Base-by-base conservation (phyloP, 2,113 vertebrate genomes). In the Motacilla tschutschensis region DNA sequence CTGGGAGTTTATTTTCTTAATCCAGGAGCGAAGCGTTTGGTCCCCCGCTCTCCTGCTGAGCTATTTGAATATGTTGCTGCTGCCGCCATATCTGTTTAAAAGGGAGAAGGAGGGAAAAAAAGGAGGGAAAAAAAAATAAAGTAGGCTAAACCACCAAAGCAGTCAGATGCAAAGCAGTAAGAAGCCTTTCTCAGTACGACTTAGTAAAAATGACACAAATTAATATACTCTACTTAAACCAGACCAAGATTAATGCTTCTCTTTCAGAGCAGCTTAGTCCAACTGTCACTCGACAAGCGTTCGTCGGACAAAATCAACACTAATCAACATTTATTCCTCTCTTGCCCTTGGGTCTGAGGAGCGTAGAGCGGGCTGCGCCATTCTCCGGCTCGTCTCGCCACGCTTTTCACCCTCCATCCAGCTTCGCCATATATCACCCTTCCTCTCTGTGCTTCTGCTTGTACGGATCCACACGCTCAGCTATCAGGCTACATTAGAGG, bases 121-220 rank as follows among this genome's bases (percentile, higher is more conserved):
- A 47, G 55, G 50, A 31, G 9, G 18, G 15, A n/a, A 75, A 35
- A 74, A 71, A 82, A 91, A 84, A 82, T 77, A 90, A 94, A 96
- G 91, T 63, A 75, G 91, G 89, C 96, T 86, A 77, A 93, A 85
- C 95, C 95, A 95, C 96, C 96, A 95, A 96, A 92, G 96, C 97
- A 96, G 96, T 96, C 96, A 95, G 48, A 97, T 97, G 97, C 96
- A 96, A 97, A 97, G 96, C 95, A 97, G 98, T 94, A 94, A 98
- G 97, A 98, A 97, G 96, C 97, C 97, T 97, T 97, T 98, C 98
- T 97, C 96, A 51, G 95, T 95, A 95, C 94, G 97, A 98, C 98
- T 97, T 98, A 99, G 98, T 99, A 98, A 98, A 99, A 99, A 99
- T 99, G 98, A 99, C 98, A 99, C 98, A 99, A 99, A 99, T 99